Percentiles rank a stretch among this genome's conserved stretches.
Evolutionary conservation across 2,797 vertebrate species (phyloP).

Genomic region (Coregonus ussuriensis): DNA sequence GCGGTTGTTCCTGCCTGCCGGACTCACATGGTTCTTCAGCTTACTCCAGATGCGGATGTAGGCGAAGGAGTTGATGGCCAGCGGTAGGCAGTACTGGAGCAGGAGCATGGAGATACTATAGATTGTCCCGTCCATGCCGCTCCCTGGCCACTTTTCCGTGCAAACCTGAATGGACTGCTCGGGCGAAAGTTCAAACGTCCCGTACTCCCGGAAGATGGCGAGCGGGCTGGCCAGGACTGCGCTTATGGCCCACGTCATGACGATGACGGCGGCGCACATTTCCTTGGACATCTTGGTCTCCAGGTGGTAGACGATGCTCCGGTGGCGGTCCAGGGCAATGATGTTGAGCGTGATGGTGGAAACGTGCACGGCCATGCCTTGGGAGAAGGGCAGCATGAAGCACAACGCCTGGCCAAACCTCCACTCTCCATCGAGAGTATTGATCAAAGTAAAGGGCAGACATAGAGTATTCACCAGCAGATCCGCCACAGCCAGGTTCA

Average conservation of each 20-base stretch:
- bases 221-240: slow-evolving; percentile 90
- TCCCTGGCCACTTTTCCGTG: slow-evolving; percentile 88
- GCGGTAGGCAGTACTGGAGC: slow-evolving; percentile 87
- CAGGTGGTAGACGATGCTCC: slow-evolving; percentile 90
- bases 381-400: slow-evolving; percentile 88
- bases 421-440: slow-evolving; percentile 89
- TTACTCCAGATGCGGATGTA: slow-evolving; percentile 91
- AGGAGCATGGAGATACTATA: slow-evolving; percentile 89
- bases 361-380: slow-evolving; percentile 91
- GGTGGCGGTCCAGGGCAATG: slow-evolving; percentile 91
- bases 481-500: slow-evolving; percentile 92
- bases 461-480: slow-evolving; percentile 91
- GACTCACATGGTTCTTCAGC: slow-evolving; percentile 81
- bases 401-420: slow-evolving; percentile 84
- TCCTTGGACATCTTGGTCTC: slow-evolving; percentile 92
- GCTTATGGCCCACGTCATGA: slow-evolving; percentile 86
- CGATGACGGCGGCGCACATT: slow-evolving; percentile 86
- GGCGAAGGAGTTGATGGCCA: slow-evolving; percentile 86
- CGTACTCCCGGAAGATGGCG: slow-evolving; percentile 93
- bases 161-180: slow-evolving; percentile 86
- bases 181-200: slow-evolving; percentile 79
- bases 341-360: slow-evolving; percentile 93
- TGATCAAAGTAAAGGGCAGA: slow-evolving; percentile 90
- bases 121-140: slow-evolving; percentile 81
- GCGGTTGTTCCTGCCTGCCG: slow-evolving; percentile 65